Evolutionary conservation across 2,113 vertebrate genomes (phyloP).

Genomic region (Saiga tatarica): DNA sequence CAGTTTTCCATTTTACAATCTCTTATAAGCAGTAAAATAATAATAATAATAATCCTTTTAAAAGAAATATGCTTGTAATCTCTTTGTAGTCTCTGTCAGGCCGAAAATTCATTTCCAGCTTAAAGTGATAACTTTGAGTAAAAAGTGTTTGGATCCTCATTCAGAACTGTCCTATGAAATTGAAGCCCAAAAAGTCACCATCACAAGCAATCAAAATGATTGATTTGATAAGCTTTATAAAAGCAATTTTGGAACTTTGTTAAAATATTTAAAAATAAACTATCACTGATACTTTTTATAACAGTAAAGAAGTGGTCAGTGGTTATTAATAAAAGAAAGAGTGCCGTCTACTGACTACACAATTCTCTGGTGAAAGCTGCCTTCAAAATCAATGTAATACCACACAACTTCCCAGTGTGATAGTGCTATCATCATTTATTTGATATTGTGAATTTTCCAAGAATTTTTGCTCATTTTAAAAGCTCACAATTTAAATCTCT

Average conservation of each 20-base stretch:
- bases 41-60: neutral
- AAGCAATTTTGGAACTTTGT: neutral
- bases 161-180: neutral
- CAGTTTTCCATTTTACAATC: neutral
- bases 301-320: constrained; percentile 10
- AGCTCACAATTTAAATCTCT: neutral
- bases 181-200: neutral
- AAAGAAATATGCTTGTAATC: neutral
- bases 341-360: constrained; percentile 65
- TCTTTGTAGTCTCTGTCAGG: neutral
- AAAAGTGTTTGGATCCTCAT: neutral
- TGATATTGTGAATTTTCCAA: neutral
- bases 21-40: neutral
- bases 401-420: neutral
- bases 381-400: neutral
- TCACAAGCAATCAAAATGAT: neutral
- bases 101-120: neutral
- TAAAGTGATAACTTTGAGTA: neutral
- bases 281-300: neutral
- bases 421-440: neutral
- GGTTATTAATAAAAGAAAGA: constrained; percentile 62
- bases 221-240: neutral
- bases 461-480: neutral
- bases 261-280: neutral
- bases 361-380: neutral